Base-by-base conservation (phyloP, 1,140 invertebrate genomes). In the Macrosteles quadrilineatus region DNA sequence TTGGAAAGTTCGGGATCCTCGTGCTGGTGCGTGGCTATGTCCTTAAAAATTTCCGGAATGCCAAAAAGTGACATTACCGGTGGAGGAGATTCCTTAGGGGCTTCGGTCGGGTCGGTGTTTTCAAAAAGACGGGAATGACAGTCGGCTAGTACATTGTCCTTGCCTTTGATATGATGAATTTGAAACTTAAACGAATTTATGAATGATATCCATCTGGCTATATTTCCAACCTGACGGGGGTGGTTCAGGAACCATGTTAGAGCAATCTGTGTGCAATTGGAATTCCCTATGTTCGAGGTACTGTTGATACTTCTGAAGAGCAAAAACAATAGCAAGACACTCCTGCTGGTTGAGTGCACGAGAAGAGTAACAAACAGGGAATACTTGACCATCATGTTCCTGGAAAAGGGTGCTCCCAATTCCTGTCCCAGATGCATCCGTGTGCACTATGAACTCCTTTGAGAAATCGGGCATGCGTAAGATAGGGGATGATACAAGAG, bases 121-220 rank as follows among this genome's bases (percentile, higher is more conserved):
- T 50, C 47, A 50, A 50, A 50, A 4, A 50, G n/a, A 50, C 47
- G 47, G 4, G 14, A 50, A 50, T 9, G 47, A 50, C 47, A 50
- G 21, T 19, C 47, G 14, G 47, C 47, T 4, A 50, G 4, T 19
- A 50, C 47, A 19, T 50, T 50, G 14, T 50, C 47, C 14, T 50
- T 50, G n/a, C 47, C 47, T 21, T 19, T 50, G 47, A 50, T 19
- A 19, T 50, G 47, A 21, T 50, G n/a, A 19, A 50, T n/a, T 4
- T 4, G 4, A 19, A 50, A 17, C 21, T 50, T 6, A 19, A 50
- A 50, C 47, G 21, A 50, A 17, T 50, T 50, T 50, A 19, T 9
- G 21, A 17, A 19, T 21, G 47, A 11, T 19, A 50, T 50, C 47
- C 47, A 50, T 4, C 21, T 4, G 4, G 6, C 21, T 50, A 50